Evolutionary conservation across 64 coral and sea anemone species (phyloP), one percentile per base, ranked within the genome.

Genomic region (Orbicella faveolata): DNA sequence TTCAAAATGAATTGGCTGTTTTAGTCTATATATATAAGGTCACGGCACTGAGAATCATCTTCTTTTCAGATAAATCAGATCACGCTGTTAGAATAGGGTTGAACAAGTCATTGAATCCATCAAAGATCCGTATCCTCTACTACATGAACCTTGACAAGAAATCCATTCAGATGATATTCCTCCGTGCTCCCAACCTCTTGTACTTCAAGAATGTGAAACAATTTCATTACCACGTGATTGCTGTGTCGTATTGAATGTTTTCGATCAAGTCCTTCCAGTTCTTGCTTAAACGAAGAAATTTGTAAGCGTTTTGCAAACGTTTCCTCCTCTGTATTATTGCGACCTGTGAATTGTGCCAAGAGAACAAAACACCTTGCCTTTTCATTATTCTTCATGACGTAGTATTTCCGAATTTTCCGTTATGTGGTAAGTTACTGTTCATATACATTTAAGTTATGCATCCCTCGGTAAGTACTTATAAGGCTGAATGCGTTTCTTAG

Each of bases 151-250:
- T 84, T 37, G 8, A 84, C 36, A 52, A 66, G 12, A 19, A 18
- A 37, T n/a, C 81, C 81, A 18, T 70, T 70, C 5, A 70, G 62
- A 26, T 37, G 2, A 37, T 84, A 84, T 10, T 84, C 63, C 23
- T 84, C 20, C n/a, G 37, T 69, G 14, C 63, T 84, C 1, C 81
- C 81, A 84, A 84, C 63, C 23, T 84, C 81, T 84, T 84, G 81
- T 51, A 84, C 37, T 70, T 84, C 63, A 84, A 84, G 81, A 84
- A 84, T 69, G 23, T 69, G 81, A 84, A 84, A 84, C 81, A 84
- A 34, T 11, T 84, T 51, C 21, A 11, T 17, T 61, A 48, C 41
- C 23, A 39, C 10, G 44, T 64, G 81, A 34, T 84, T 65, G 36
- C 70, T 84, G 36, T 84, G 34, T 48, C 37, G 63, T 21, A 84